Evolutionary conservation across 2,113 vertebrate species (phyloP).

Genomic region (Emydura subglobosa): DNA sequence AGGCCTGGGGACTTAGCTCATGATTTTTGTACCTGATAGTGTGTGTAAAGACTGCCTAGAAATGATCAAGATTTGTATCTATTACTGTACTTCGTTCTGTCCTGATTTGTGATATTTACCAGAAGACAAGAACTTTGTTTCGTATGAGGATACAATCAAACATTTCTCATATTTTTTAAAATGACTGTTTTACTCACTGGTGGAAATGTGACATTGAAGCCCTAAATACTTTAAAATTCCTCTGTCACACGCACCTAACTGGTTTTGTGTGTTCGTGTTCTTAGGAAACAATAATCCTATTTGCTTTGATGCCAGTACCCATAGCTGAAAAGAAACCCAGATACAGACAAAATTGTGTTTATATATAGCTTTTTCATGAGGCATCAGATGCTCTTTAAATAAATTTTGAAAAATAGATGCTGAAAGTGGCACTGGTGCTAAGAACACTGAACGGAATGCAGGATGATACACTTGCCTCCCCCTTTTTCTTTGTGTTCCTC

Average conservation of each 20-base stretch:
- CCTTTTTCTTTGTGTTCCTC: background rate
- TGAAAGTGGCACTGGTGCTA: slow-evolving; percentile 10
- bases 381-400: slow-evolving; percentile 52
- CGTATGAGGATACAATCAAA: background rate
- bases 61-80: slow-evolving; percentile 10
- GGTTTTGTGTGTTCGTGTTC: background rate
- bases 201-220: rapidly evolving
- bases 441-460: background rate
- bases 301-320: background rate
- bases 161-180: rapidly evolving
- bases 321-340: background rate
- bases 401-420: slow-evolving; percentile 38
- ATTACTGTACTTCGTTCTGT: background rate
- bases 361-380: background rate
- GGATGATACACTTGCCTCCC: background rate
- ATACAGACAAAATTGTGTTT: background rate
- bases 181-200: background rate
- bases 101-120: background rate
- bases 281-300: rapidly evolving
- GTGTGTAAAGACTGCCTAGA: background rate
- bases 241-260: rapidly evolving
- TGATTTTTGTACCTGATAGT: background rate
- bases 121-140: background rate
- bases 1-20: background rate
- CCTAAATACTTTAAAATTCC: background rate